A percentile compares a stretch with the other conserved stretches of the same genome.
phyloP scores from a whole-genome alignment of 64 coral and sea anemone genomes.

The Porites lutea region DNA sequence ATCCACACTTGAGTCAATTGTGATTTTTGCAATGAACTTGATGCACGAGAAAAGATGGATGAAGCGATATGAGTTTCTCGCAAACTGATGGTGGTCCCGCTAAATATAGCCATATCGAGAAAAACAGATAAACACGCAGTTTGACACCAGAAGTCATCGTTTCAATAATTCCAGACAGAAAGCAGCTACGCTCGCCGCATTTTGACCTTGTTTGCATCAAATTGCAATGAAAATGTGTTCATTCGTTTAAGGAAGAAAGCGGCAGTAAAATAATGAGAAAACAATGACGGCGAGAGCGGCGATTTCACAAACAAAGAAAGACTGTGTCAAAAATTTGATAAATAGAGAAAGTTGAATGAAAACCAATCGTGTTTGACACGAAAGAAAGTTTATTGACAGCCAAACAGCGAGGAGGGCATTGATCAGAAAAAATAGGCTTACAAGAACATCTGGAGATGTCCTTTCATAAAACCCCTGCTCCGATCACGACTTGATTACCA shows the following conservation, averaged over 20 bases:
- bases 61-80: neutral
- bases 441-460: neutral
- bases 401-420: neutral
- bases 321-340: conserved; percentile 6
- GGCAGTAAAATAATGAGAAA: neutral
- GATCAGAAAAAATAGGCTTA: neutral
- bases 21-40: neutral
- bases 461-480: neutral
- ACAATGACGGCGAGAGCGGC: neutral
- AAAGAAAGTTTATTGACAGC: neutral
- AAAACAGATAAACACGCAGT: conserved; percentile 40
- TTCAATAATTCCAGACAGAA: neutral
- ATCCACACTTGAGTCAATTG: neutral
- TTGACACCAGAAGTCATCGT: conserved; percentile 36
- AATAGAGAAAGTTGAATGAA: neutral
- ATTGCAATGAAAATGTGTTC: conserved; percentile 21
- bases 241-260: neutral
- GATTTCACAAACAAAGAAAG: conserved; percentile 33
- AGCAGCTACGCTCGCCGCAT: neutral
- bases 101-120: conserved; percentile 43
- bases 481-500: neutral
- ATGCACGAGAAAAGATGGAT: neutral
- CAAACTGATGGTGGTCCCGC: conserved; percentile 21
- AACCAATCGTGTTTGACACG: neutral
- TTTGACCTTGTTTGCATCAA: conserved; percentile 11